Percentiles rank a stretch among this genome's conserved stretches.
phyloP scores from a whole-genome alignment of 2,797 vertebrate genomes.

The Amphiprion clarkii region DNA sequence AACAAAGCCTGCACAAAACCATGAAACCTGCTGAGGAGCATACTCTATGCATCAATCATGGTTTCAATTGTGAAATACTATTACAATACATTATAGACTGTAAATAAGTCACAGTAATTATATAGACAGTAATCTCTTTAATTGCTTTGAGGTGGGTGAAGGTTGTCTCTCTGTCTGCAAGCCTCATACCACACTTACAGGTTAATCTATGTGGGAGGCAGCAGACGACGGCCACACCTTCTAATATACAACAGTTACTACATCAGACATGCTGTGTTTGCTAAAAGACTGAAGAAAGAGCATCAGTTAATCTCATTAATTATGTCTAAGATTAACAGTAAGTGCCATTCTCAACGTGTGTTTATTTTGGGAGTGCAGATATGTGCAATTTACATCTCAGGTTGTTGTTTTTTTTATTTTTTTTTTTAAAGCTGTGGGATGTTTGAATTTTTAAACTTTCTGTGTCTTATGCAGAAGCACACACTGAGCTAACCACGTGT shows the following conservation, averaged over 20 bases:
- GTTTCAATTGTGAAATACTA: conserved; percentile 67
- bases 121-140: conserved; percentile 70
- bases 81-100: conserved; percentile 40
- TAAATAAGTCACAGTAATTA: conserved; percentile 66
- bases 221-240: conserved; percentile 63
- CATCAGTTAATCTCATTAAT: conserved; percentile 57
- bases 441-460: conserved; percentile 60
- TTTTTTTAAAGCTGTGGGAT: conserved; percentile 45
- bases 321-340: conserved; percentile 55
- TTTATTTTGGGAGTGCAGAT: conserved; percentile 54
- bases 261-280: conserved; percentile 63
- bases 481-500: conserved; percentile 71
- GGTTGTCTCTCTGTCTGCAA: conserved; percentile 66
- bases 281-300: conserved; percentile 49
- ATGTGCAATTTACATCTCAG: conserved; percentile 59
- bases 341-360: conserved; percentile 44
- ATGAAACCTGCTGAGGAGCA: conserved; percentile 25
- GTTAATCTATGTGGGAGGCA: conserved; percentile 61
- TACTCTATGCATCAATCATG: conserved; percentile 31
- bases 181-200: conserved; percentile 47
- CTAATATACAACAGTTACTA: conserved; percentile 54
- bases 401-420: conserved; percentile 23
- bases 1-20: conserved; percentile 24
- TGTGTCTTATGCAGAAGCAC: conserved; percentile 67
- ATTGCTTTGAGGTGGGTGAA: conserved; percentile 70